Evolutionary conservation across 2,888 invertebrate species (phyloP).

Genomic region (Drosophila limbata): DNA sequence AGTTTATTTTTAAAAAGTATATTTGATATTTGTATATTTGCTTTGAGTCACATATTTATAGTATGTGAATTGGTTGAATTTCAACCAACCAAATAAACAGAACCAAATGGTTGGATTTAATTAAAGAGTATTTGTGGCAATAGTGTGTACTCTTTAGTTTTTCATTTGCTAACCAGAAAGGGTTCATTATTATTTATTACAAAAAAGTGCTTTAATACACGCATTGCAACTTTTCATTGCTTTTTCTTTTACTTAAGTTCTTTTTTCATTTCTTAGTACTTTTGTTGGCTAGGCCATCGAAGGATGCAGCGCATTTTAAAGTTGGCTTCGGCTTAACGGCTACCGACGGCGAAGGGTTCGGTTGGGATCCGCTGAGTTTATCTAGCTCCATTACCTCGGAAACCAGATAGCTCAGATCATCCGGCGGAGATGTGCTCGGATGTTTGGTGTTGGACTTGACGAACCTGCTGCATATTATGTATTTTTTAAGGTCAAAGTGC

Average conservation of each 20-base stretch:
- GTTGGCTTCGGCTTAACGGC: background rate
- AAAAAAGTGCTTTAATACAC: background rate
- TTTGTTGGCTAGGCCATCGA: conserved; percentile 1
- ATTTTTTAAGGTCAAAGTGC: conserved; percentile 38
- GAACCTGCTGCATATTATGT: conserved; percentile 37
- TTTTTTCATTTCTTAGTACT: background rate
- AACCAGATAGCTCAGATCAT: conserved; percentile 34
- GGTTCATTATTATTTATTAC: background rate
- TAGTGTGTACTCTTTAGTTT: background rate
- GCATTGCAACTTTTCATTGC: background rate
- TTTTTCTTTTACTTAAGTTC: background rate
- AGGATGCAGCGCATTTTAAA: conserved; percentile 46
- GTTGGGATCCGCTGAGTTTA: background rate
- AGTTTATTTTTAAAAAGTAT: background rate
- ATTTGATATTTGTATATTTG: background rate
- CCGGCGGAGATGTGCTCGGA: background rate
- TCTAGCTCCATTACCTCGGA: conserved; percentile 30
- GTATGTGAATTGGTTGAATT: background rate
- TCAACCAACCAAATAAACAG: background rate
- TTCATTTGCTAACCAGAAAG: background rate
- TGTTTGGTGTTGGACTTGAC: background rate
- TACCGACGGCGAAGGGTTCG: background rate
- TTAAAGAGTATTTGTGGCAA: background rate
- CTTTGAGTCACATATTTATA: background rate
- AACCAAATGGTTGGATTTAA: background rate